Conservation (phyloP, 2,888 invertebrate species). For the Dinocampus coccinellae region DNA sequence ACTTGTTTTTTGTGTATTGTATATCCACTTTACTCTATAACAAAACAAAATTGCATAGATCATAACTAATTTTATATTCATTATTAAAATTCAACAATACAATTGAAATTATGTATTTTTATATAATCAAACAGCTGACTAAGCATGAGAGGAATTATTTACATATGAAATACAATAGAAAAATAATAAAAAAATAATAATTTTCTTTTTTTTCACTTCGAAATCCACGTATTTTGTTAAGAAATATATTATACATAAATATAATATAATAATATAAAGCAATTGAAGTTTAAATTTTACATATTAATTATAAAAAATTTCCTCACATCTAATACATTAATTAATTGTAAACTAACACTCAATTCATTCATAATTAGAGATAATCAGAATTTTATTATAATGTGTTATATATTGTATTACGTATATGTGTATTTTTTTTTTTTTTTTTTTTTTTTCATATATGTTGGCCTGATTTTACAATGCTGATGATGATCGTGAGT, state of each 20-base stretch:
- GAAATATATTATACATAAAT: neutral
- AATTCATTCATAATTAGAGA: neutral
- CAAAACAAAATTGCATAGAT: neutral
- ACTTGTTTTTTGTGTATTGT: neutral
- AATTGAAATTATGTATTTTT: neutral
- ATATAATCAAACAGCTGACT: neutral
- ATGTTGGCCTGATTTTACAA: slow-evolving; percentile 21
- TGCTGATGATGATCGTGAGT: slow-evolving; percentile 14
- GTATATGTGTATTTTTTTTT: no score
- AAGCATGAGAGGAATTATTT: neutral
- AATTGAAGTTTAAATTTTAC: neutral
- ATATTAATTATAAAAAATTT: neutral
- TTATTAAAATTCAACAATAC: neutral
- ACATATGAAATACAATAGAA: neutral
- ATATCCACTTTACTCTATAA: neutral
- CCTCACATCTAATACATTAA: neutral
- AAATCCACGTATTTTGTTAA: neutral
- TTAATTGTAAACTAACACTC: neutral
- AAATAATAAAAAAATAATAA: no score
- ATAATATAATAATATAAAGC: no score
- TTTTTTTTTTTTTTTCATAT: no score
- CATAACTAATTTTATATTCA: neutral
- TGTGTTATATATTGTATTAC: no score
- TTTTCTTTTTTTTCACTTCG: neutral
- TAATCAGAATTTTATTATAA: neutral